Base-by-base conservation (phyloP, 1,140 invertebrate genomes). In the Tyrophagus putrescentiae region DNA sequence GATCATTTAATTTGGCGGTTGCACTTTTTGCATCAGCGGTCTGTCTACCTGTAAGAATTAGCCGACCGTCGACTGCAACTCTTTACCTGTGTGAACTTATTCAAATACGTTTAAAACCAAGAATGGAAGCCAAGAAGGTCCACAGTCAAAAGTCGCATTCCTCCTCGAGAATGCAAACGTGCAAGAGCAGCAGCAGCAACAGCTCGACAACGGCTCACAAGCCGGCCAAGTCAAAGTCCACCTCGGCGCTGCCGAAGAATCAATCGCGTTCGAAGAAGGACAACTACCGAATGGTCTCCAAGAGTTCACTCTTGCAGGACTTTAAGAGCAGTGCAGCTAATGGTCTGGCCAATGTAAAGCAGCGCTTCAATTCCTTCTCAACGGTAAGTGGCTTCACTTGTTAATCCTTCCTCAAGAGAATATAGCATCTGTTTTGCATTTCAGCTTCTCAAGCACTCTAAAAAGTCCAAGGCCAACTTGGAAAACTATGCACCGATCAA, bases 401-500 rank as follows among this genome's bases (percentile, higher is more conserved):
- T 3, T 50, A 16, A 11, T 3, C 2, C 11, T 54, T 18, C 3
- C 39, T 2, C 39, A 33, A 54, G n/a, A 18, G 1, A 32, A 13
- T 31, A 31, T 3, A 16, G 2, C 48, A 3, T 27, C 45, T 48
- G 21, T 52, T 16, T 3, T 52, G 1, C 23, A 2, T 54, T 54
- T 32, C 39, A 31, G 52, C 3, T 54, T 11, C n/a, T 27, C 13
- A 3, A 13, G 27, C 13, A 13, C 9, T 54, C 52, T 9, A 54
- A 54, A 54, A 27, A 3, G 52, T 27, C 13, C 58, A 48, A 48
- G 54, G 21, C 60, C 27, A 21, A 54, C 31, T 13, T 31, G 76
- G 18, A 59, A 18, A 44, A 42, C 50, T 62, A 64, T 50, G 5
- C 60, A 50, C 42, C 32, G n/a, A 27, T 60, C 23, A 18, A n/a